phyloP scores from a whole-genome alignment of 2,113 vertebrate genomes.

The Dinomys branickii region DNA sequence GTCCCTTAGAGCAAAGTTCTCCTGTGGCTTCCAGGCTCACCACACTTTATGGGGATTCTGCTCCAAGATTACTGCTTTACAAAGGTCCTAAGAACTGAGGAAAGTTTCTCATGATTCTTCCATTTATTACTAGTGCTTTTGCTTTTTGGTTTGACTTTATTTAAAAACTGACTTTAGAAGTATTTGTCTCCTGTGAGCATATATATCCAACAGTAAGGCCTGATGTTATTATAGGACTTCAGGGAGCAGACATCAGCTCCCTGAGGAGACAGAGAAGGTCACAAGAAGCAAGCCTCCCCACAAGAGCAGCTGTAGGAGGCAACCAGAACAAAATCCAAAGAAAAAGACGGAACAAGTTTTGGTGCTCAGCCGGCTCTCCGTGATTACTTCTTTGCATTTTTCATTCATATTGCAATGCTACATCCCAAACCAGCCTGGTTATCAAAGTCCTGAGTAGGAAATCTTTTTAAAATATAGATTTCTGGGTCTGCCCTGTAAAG shows the following conservation, averaged over 20 bases:
- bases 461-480: not conserved
- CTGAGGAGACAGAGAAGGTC: too few relatives aligned
- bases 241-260: too few relatives aligned
- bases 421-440: not conserved
- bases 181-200: not conserved
- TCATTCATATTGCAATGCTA: not conserved
- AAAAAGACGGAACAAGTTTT: not conserved
- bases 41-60: not conserved
- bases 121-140: not conserved
- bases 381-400: not conserved
- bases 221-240: not conserved
- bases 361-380: not conserved
- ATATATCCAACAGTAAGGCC: not conserved
- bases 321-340: not conserved
- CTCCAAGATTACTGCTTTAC: not conserved
- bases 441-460: not conserved
- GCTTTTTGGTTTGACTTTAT: not conserved
- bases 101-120: not conserved
- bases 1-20: not conserved
- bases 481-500: not conserved
- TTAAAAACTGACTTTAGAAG: not conserved
- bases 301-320: not conserved
- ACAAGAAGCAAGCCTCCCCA: not conserved
- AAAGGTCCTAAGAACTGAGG: not conserved
- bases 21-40: accelerated